Base-by-base conservation (phyloP, 2,888 invertebrate species). In the Drosophila austrosaltans region DNA sequence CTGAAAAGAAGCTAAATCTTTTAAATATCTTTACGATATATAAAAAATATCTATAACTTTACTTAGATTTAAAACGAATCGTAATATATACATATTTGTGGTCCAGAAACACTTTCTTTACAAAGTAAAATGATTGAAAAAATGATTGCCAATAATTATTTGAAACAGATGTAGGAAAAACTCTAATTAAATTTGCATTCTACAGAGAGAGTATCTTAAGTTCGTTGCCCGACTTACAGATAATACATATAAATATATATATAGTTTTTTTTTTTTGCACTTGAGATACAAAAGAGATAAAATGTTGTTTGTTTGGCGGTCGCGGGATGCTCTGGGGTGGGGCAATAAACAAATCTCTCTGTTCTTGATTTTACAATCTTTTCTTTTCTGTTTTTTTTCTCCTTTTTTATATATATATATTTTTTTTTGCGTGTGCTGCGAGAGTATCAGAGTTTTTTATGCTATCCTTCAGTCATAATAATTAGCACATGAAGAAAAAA, bases 231-330 rank as follows among this genome's bases (percentile, higher is more conserved):
- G 25, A 48, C 12, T 48, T 25, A 48, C 0, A 48, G 16, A 48
- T 10, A 3, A 44, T 20, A 7, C 8, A 22, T 44, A 2, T 10
- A 10, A 10, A 48, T 25, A 48, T 25, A 22, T 48, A 12, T 48
- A 25, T 48, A 16, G 0, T 16, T 0, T 16, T 20, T 22, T 48
- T 8, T 44, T 7, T 44, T 25, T 48, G 3, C 25, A 48, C 10
- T 48, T 48, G 10, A 48, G 48, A 48, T 48, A 25, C 48, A 16
- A 48, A 48, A 12, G 48, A 48, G 48, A 48, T 48, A 48, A 48
- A 48, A 48, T 25, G 22, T 48, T 67, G 36, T 75, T 71, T 70
- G 65, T 39, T 62, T 70, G 62, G 69, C 44, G 58, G 39, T 58
- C 65, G 69, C 67, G 61, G 32, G 62, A 56, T 58, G 44, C 66